phyloP scores from a whole-genome alignment of 2,797 vertebrate species.

The Aulostomus chinensis region DNA sequence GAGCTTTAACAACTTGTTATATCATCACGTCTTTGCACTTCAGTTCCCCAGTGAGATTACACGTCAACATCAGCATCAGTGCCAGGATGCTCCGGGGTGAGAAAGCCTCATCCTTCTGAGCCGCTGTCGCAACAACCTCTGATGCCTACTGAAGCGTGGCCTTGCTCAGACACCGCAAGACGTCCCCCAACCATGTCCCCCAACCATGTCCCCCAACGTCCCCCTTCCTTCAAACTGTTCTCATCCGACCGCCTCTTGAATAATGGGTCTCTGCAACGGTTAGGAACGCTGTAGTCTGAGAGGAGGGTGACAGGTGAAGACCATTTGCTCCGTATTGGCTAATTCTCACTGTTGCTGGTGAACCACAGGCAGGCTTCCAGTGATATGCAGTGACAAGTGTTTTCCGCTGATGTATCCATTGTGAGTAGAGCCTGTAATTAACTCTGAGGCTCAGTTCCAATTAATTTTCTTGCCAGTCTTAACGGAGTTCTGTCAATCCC shows the following conservation, averaged over 20 bases:
- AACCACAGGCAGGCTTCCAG: conserved; percentile 31
- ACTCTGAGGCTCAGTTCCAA: conserved; percentile 67
- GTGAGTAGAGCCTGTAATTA: conserved; percentile 79
- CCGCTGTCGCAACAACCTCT: too few relatives aligned
- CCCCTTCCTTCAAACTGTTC: conserved; percentile 34
- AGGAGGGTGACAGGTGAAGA: conserved; percentile 18
- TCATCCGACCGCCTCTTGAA: conserved; percentile 31
- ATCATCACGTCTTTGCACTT: too few relatives aligned
- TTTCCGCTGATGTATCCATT: conserved; percentile 62
- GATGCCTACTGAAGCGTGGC: too few relatives aligned
- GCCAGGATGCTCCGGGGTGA: too few relatives aligned
- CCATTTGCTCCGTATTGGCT: conserved; percentile 46
- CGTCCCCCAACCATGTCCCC: too few relatives aligned
- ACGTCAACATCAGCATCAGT: too few relatives aligned
- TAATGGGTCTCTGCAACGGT: conserved; percentile 35
- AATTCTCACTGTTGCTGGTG: conserved; percentile 43
- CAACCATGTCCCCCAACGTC: too few relatives aligned
- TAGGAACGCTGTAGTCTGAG: conserved; percentile 25
- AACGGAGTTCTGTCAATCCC: conserved; percentile 45
- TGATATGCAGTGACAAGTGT: conserved; percentile 44
- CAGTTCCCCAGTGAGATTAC: too few relatives aligned
- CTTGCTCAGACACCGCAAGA: too few relatives aligned
- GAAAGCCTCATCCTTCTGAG: too few relatives aligned
- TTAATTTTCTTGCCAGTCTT: conserved; percentile 68
- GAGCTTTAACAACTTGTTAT: too few relatives aligned